Base-by-base conservation (phyloP, 2,113 vertebrate species). In the Salvelinus sp. region DNA sequence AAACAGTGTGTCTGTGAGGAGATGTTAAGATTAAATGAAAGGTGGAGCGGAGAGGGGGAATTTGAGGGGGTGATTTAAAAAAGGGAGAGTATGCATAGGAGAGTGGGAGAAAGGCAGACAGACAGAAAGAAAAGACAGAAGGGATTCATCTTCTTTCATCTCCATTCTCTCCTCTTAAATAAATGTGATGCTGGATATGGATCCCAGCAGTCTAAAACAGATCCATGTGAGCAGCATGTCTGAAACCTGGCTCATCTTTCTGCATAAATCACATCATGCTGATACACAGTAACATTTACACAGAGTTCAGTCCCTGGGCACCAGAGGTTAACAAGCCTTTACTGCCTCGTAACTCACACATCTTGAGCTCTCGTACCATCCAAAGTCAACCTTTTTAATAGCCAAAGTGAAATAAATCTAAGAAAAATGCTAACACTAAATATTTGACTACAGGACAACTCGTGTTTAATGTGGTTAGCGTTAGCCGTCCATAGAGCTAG, bases 321-420 rank as follows among this genome's bases (percentile, higher is more conserved):
- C 89, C 89, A 91, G 92, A 91, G 92, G 91, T 57, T 67, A 85
- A 83, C 81, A 85, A 85, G 87, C 88, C 78, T 76, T 83, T 60
- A 65, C 81, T 87, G 86, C 88, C 87, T 88, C 84, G 82, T 2
- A 63, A 91, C 90, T 62, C 16, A 22, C 58, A 62, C 58, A 62
- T 62, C 90, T 89, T 0, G 70, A 88, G 92, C 89, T 86, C 86
- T 83, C 88, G 85, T 86, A 79, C 87, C 50, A 54, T 54, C 50
- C 50, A 54, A 54, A 18, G 50, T 54, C 50, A 54, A 14, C 50
- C 50, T 18, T 54, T 54, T 54, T 5, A 54, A 16, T 54, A 16
- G 50, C 50, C 50, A 54, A 54, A 54, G 3, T 54, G 1, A 54
- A 16, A 54, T 54, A 54, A 54, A 54, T 54, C 50, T 18, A 14